Base-by-base conservation (phyloP, 2,888 invertebrate species). In the Blera fallax region DNA sequence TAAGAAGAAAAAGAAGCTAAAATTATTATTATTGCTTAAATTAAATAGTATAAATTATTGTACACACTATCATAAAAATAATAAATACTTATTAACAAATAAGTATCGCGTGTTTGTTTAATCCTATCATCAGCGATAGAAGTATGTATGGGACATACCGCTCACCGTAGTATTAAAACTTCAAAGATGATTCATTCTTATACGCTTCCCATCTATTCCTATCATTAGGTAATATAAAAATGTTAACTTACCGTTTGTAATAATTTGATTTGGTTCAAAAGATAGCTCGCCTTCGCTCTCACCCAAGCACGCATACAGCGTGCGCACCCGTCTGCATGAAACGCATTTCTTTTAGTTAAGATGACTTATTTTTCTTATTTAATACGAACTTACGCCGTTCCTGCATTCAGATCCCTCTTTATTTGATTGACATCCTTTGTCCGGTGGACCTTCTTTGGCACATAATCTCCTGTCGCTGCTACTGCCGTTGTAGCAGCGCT, bases 261-360 rank as follows among this genome's bases (percentile, higher is more conserved):
- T 98, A 90, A 99, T 98, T 94, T 98, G 97, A 94, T 99, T 99
- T 87, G 99, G 98, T 93, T 98, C 98, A 94, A 99, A 99, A 29
- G 98, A 98, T 88, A 99, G 94, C 94, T 99, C 99, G 87, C 98
- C 97, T 91, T 98, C 98, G 93, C 98, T 97, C 93, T 98, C 99
- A 72, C 98, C 99, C 88, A 98, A 94, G 92, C 99, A 99, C 65
- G 98, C 97, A 93, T 98, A 99, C 88, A 99, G 93, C 67, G 99
- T 99, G 90, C 98, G 94, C 87, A 98, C 99, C 91, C 97, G 94
- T 92, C 96, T 96, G 92, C 69, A 40, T 24, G 10, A 67, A 60
- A 32, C 10, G 11, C 2, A 48, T 58, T 60, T 14, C 1, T 18
- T 37, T 32, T 5, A 58, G 3, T 40, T 32, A 29, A 16, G 8